Evolutionary conservation across 2,888 invertebrate species (phyloP).

Genomic region (Drosophila seclusa): DNA sequence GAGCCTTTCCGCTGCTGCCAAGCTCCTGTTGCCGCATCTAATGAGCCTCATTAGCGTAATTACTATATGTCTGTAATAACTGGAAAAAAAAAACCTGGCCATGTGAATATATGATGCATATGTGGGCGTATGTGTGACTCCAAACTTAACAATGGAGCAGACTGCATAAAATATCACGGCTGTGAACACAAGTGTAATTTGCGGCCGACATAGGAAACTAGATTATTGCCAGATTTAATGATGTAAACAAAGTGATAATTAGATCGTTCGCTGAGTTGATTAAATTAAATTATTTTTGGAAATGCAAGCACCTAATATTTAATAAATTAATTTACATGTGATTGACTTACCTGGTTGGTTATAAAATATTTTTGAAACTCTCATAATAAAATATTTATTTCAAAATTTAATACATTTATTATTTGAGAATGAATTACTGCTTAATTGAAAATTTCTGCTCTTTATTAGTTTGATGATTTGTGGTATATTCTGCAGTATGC

Average conservation of each 20-base stretch:
- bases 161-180: neutral
- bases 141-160: neutral
- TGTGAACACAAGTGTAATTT: neutral
- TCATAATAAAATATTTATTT: neutral
- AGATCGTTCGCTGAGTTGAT: neutral
- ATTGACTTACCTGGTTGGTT: neutral
- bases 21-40: slow-evolving; percentile 42
- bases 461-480: neutral
- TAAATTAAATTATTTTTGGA: neutral
- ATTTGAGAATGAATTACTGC: too few species aligned
- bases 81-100: slow-evolving; percentile 35
- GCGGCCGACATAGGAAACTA: neutral
- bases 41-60: slow-evolving; percentile 76
- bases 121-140: neutral
- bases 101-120: slow-evolving; percentile 32
- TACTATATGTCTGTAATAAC: slow-evolving; percentile 48
- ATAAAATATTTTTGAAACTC: neutral
- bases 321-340: neutral
- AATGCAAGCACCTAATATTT: neutral
- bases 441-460: neutral
- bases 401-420: too few species aligned
- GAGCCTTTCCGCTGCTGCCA: slow-evolving; percentile 20
- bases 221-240: slow-evolving; percentile 6
- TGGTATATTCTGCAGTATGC: neutral
- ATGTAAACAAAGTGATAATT: neutral